A percentile compares a stretch with the other conserved stretches of the same genome.
These are phyloP conservation scores for Prolemur simus DNA, from an alignment of 2,113 vertebrate genomes.

Conservation along the genomic window DNA sequence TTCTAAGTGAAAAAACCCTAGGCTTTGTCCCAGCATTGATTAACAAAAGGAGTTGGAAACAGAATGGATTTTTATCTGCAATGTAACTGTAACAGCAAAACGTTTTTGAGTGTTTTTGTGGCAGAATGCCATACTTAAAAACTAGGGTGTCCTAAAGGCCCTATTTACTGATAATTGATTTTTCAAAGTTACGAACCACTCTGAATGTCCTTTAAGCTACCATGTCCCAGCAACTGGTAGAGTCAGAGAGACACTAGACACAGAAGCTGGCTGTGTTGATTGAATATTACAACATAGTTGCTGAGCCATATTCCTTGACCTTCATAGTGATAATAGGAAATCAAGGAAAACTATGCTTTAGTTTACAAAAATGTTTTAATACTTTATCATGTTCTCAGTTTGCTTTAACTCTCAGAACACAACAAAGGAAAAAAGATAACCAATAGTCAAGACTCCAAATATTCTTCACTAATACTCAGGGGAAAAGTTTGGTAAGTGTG, in stretches of 20 bases:
- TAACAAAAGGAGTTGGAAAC: slow-evolving; percentile 69
- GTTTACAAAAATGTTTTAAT: slow-evolving; percentile 33
- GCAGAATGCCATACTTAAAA: slow-evolving; percentile 66
- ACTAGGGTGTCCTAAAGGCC: slow-evolving; percentile 39
- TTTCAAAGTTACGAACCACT: slow-evolving; percentile 60
- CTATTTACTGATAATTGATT: slow-evolving; percentile 60
- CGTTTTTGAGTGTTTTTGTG: slow-evolving; percentile 76
- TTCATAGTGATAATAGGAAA: neutral
- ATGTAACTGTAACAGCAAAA: slow-evolving; percentile 60
- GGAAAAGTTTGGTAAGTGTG: slow-evolving; percentile 11
- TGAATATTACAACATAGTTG: neutral
- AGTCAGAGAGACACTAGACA: neutral
- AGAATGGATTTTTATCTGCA: slow-evolving; percentile 62
- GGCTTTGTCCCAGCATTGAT: slow-evolving; percentile 60
- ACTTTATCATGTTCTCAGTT: neutral
- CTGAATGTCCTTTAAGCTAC: neutral
- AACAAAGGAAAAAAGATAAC: neutral
- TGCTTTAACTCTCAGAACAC: neutral
- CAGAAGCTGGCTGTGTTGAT: slow-evolving; percentile 6
- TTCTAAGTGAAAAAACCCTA: slow-evolving; percentile 62
- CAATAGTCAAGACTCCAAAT: neutral
- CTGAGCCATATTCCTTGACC: neutral
- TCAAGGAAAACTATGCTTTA: neutral
- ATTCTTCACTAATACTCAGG: neutral
- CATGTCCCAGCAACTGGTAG: slow-evolving; percentile 55